Base-by-base conservation (phyloP, 2,888 invertebrate genomes). In the Timema cristinae region DNA sequence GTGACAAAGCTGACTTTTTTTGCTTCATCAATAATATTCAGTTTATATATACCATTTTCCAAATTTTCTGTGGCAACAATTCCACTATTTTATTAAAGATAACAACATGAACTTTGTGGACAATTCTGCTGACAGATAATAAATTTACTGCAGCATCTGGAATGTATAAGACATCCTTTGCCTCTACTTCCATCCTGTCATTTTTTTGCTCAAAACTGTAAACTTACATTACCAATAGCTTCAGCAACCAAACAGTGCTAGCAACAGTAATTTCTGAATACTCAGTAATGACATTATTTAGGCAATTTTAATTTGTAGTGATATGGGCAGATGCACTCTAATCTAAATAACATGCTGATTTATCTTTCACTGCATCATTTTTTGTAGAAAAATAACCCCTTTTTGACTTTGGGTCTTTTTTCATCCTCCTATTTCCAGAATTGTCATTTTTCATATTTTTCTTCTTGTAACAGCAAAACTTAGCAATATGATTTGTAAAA, bases 141-240 rank as follows among this genome's bases (percentile, higher is more conserved):
- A 61, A 48, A 48, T 61, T 61, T 8, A 15, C 15, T 0, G 32
- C 13, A 47, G 8, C 8, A 61, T 32, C 13, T 6, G 16, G 61
- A 11, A 61, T 61, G 48, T 61, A 48, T 13, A 61, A 7, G 8
- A 61, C 61, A 10, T 61, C 32, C 13, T 13, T 13, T 15, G 13
- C 61, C 7, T 61, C 61, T 16, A 61, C 16, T 32, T 15, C 61
- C 8, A 7, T 4, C 7, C 9, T 61, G 9, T 61, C 13, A 5
- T 2, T 6, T 13, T 9, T 48, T 48, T 47, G 7, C 48, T 9
- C 10, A 61, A 4, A 61, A 61, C 61, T 61, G 32, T 16, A 7
- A 2, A 48, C 4, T 11, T 8, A 61, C 61, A 61, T 13, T 61
- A 9, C 32, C 61, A 61, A 48, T 47, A 95, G 93, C 92, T 95